Evolutionary conservation across 2,888 invertebrate genomes (phyloP).

Genomic region (Matsumyia berberina): DNA sequence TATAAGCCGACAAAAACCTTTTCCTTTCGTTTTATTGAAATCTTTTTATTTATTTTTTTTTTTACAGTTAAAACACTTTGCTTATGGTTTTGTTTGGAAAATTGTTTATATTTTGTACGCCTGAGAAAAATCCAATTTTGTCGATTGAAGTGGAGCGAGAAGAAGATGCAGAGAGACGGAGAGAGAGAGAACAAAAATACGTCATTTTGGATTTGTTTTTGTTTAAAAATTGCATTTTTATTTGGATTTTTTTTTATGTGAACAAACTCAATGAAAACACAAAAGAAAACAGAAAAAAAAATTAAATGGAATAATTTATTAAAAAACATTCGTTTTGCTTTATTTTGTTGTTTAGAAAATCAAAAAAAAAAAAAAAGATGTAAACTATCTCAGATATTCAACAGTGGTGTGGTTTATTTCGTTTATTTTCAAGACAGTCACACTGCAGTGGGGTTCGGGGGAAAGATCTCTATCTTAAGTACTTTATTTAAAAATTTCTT

Average conservation of each 20-base stretch:
- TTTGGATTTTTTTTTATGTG: constrained; percentile 57
- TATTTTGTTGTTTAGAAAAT: constrained; percentile 22
- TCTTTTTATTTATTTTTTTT: constrained; percentile 17
- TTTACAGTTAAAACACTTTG: neutral
- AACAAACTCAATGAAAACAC: constrained; percentile 69
- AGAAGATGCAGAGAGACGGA: no score
- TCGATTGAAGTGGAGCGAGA: constrained; percentile 31
- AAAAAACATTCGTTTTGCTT: constrained; percentile 40
- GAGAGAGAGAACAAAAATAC: constrained; percentile 64
- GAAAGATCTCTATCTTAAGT: constrained; percentile 38
- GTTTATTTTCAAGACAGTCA: constrained; percentile 51
- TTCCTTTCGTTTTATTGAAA: constrained; percentile 23
- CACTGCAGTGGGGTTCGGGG: constrained; percentile 15
- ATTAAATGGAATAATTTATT: constrained; percentile 31
- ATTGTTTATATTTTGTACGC: constrained; percentile 12
- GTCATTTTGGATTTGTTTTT: constrained; percentile 63
- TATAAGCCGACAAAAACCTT: constrained; percentile 25
- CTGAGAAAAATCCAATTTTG: constrained; percentile 48
- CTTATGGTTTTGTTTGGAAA: neutral
- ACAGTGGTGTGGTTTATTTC: constrained; percentile 31
- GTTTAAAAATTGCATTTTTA: constrained; percentile 52
- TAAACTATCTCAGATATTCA: constrained; percentile 15
- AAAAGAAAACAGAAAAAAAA: constrained; percentile 61
- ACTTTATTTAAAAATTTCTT: constrained; percentile 40
- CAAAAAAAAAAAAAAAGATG: constrained; percentile 40